Percentiles rank a stretch among this genome's conserved stretches.
phyloP scores from a whole-genome alignment of 2,797 vertebrate genomes.

The Margarornis squamiger region DNA sequence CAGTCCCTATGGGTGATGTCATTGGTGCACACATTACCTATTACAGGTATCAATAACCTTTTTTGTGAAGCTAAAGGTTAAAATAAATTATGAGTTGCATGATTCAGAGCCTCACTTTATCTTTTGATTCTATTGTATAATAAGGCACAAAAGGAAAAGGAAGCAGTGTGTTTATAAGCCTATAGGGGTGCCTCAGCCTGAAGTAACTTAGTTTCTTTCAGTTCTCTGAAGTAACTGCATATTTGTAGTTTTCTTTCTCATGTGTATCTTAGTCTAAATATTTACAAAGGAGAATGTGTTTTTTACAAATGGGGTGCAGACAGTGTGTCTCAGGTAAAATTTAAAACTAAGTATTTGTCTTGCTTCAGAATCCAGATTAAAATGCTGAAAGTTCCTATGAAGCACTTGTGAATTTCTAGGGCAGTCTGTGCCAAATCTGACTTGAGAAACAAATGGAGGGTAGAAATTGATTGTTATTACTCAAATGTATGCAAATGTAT shows the following conservation, averaged over 20 bases:
- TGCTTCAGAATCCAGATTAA: not conserved
- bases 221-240: not conserved
- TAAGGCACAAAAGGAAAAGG: not conserved
- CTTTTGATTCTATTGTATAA: not conserved
- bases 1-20: slow-evolving; percentile 80
- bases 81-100: not conserved
- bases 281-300: not conserved
- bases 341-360: not conserved
- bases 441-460: not conserved
- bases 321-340: not conserved
- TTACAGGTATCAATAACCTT: slow-evolving; percentile 79
- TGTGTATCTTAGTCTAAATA: not conserved
- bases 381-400: not conserved
- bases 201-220: not conserved
- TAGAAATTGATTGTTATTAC: not conserved
- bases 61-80: not conserved
- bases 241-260: not conserved
- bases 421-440: not conserved
- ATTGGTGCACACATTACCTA: slow-evolving; percentile 80
- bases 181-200: not conserved
- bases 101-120: not conserved
- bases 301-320: not conserved
- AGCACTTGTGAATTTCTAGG: not conserved
- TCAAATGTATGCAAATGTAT: not conserved
- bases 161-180: not conserved